These are phyloP conservation scores for Stictonetta naevosa DNA, from an alignment of 2,113 vertebrate genomes.

Conservation along the genomic window DNA sequence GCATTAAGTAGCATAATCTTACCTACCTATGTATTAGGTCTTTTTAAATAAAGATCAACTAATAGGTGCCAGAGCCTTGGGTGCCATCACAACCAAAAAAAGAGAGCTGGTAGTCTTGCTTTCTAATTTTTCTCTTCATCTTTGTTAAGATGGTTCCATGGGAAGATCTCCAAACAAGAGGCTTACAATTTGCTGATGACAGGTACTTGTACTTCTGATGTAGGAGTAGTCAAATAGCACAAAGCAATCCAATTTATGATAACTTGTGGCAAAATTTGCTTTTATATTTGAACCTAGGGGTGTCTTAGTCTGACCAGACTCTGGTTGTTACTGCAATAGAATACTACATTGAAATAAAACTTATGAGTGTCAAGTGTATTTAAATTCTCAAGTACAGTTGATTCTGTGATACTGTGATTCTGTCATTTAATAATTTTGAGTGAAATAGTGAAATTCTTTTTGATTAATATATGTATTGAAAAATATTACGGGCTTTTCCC, in stretches of 20 bases:
- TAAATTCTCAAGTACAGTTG: background rate
- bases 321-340: background rate
- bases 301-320: background rate
- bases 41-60: constrained; percentile 55
- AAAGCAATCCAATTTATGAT: background rate
- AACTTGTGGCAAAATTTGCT: background rate
- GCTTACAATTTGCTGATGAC: constrained; percentile 98
- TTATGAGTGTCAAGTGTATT: background rate
- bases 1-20: background rate
- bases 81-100: background rate
- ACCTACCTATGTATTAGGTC: background rate
- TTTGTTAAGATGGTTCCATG: constrained; percentile 95
- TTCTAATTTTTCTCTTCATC: constrained; percentile 72
- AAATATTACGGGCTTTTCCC: background rate
- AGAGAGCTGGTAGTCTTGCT: constrained; percentile 35
- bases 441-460: background rate
- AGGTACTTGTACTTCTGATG: constrained; percentile 78
- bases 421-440: background rate
- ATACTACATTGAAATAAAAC: background rate
- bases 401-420: too few relatives aligned
- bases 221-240: background rate
- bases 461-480: background rate
- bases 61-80: constrained; percentile 32
- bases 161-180: constrained; percentile 98
- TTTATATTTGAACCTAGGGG: background rate